Conservation (phyloP, 2,113 vertebrate species). For the Andinoacara biseriatus region DNA sequence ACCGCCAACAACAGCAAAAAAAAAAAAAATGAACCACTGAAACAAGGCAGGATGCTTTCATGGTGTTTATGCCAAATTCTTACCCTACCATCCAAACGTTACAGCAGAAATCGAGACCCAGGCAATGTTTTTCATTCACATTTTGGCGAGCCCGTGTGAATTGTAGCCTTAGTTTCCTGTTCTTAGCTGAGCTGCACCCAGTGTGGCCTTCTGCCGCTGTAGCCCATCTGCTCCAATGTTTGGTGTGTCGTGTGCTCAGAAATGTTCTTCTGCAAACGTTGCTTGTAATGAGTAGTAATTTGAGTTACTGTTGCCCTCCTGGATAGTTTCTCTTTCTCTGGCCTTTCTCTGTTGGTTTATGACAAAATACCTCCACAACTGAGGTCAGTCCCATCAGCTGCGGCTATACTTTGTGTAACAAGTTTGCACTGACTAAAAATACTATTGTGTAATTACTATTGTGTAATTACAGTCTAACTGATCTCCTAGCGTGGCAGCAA, state of each 20-base stretch:
- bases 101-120: not conserved
- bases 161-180: not conserved
- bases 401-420: not conserved
- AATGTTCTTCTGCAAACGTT: not conserved
- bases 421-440: not conserved
- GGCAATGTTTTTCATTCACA: too few relatives aligned
- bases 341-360: not conserved
- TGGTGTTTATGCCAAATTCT: not conserved
- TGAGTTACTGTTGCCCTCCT: not conserved
- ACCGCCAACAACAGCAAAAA: not conserved
- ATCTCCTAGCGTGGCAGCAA: not conserved
- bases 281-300: not conserved
- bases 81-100: not conserved
- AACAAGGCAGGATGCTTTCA: not conserved
- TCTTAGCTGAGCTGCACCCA: not conserved
- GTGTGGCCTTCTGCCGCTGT: not conserved
- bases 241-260: not conserved
- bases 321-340: not conserved
- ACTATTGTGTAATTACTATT: not conserved
- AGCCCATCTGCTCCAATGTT: not conserved
- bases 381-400: not conserved
- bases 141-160: not conserved
- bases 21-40: not conserved
- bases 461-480: not conserved
- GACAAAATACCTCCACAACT: too few relatives aligned